A percentile compares a stretch with the other conserved stretches of the same genome.
These are phyloP conservation scores for Amphimedon queenslandica DNA, from an alignment of 37 sponge, comb jelly and placozoan genomes.

Conservation along the genomic window DNA sequence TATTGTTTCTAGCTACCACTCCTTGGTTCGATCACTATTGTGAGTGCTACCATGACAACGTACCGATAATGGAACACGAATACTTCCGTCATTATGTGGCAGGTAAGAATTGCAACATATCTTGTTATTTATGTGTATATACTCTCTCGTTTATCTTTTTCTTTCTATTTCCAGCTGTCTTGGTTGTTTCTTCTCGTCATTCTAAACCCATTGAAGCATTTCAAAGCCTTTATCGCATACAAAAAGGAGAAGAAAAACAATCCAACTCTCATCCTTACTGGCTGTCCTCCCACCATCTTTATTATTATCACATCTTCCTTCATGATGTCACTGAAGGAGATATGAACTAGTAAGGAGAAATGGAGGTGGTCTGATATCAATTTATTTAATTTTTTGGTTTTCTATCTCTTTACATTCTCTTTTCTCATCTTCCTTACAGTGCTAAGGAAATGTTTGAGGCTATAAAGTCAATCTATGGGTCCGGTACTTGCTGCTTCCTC, in stretches of 20 bases:
- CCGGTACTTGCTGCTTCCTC: conserved; percentile 38
- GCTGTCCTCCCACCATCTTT: conserved; percentile 55
- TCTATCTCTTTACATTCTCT: no score
- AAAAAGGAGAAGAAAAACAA: conserved; percentile 44
- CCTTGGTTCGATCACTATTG: conserved; percentile 91
- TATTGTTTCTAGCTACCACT: conserved; percentile 34
- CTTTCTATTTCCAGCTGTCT: conserved; percentile 35
- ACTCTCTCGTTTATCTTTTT: no score
- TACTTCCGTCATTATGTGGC: conserved; percentile 60
- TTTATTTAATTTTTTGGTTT: no score
- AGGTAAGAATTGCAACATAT: conserved; percentile 22
- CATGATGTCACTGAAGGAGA: conserved; percentile 47
- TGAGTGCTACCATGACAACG: conserved; percentile 64
- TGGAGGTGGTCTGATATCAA: no score
- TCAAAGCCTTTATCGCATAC: conserved; percentile 38
- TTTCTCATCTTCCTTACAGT: conserved; percentile 18
- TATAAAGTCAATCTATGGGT: conserved; percentile 36
- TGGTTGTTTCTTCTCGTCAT: conserved; percentile 67
- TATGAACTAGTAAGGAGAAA: conserved; percentile 20
- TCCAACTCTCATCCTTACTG: conserved; percentile 48
- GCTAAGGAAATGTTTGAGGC: conserved; percentile 29
- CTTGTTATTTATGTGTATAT: no score
- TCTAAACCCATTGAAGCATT: conserved; percentile 63
- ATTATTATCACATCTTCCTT: conserved; percentile 67
- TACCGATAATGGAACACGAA: conserved; percentile 71